Conservation (phyloP, 2,797 vertebrate genomes). For the Taenioides sp. region DNA sequence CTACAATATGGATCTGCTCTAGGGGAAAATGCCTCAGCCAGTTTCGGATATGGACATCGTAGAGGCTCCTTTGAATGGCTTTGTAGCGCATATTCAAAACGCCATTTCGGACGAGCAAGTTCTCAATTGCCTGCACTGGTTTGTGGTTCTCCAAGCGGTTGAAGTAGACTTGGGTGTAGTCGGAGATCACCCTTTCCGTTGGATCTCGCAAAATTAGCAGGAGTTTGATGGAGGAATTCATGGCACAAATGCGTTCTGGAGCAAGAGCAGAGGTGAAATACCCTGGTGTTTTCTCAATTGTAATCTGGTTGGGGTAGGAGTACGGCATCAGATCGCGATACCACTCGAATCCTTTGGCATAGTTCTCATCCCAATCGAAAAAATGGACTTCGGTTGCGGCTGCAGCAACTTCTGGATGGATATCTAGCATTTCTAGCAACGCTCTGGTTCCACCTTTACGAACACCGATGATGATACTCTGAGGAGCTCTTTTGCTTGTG, state of each 20-base stretch:
- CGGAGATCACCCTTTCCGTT: conserved; percentile 89
- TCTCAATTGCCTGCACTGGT: conserved; percentile 91
- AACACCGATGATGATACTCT: conserved; percentile 92
- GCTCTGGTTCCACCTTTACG: conserved; percentile 92
- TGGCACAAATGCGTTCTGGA: conserved; percentile 87
- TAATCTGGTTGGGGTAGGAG: conserved; percentile 91
- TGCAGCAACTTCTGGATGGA: conserved; percentile 89
- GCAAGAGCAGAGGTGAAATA: conserved; percentile 91
- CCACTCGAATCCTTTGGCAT: conserved; percentile 90
- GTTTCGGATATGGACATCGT: conserved; percentile 91
- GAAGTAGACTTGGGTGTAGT: conserved; percentile 96
- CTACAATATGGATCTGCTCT: conserved; percentile 91
- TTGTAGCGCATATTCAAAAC: conserved; percentile 90
- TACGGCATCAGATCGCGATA: conserved; percentile 91
- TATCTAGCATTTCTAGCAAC: conserved; percentile 91
- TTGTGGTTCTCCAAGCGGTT: conserved; percentile 93
- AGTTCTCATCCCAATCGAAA: conserved; percentile 96
- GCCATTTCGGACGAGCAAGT: conserved; percentile 89
- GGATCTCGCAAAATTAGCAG: conserved; percentile 91
- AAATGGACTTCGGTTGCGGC: conserved; percentile 94
- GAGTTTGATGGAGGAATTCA: conserved; percentile 92
- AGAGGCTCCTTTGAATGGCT: conserved; percentile 92
- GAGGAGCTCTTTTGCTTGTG: conserved; percentile 83
- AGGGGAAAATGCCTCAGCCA: conserved; percentile 91
- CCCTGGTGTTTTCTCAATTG: conserved; percentile 92